These are phyloP conservation scores for Tubulanus polymorphus DNA, from an alignment of 2,888 invertebrate species.

Conservation along the genomic window DNA sequence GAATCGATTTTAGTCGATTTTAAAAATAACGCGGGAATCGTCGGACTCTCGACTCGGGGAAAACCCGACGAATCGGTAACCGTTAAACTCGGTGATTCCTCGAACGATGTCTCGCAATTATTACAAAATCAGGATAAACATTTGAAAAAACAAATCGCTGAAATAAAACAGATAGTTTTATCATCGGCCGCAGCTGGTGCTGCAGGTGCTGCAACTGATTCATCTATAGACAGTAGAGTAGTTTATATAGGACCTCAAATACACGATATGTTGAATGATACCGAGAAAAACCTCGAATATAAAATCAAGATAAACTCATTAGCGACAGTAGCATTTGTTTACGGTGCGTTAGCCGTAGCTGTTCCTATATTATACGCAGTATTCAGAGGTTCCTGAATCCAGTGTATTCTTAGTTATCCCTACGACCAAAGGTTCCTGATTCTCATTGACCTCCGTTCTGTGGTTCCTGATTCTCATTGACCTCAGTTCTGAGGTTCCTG, in stretches of 20 bases:
- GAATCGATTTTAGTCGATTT: conserved; percentile 5
- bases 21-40: conserved; percentile 24
- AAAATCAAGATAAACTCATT: conserved; percentile 46
- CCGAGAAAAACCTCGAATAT: conserved; percentile 44
- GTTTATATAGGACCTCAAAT: conserved; percentile 47
- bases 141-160: conserved; percentile 34
- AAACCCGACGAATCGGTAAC: conserved; percentile 9
- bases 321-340: conserved; percentile 41
- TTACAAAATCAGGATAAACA: conserved; percentile 32
- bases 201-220: conserved; percentile 3
- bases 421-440: too few species aligned
- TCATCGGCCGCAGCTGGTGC: conserved; percentile 13
- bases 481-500: too few species aligned
- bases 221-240: conserved; percentile 24
- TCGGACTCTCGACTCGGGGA: conserved; percentile 15
- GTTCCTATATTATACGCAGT: conserved; percentile 29
- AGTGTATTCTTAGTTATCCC: too few species aligned
- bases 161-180: conserved; percentile 33
- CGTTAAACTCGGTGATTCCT: conserved; percentile 3
- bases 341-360: conserved; percentile 42
- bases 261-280: conserved; percentile 35
- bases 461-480: too few species aligned
- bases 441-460: too few species aligned
- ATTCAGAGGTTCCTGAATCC: conserved; percentile 25
- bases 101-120: not conserved